Base-by-base conservation (phyloP, 2,113 vertebrate species). In the Phaetusa simplex region DNA sequence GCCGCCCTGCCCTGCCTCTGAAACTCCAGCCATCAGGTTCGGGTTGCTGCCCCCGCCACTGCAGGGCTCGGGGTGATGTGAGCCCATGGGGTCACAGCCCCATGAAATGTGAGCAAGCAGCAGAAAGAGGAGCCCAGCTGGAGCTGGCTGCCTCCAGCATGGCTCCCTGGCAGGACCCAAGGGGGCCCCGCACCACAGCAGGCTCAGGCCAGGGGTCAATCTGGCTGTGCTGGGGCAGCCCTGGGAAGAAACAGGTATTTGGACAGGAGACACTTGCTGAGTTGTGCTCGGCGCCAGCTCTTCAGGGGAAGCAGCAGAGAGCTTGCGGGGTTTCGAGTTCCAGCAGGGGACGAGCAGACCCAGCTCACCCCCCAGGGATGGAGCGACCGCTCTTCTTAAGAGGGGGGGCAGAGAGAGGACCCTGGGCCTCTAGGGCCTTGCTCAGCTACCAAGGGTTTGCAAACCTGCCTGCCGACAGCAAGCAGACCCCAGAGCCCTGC, bases 21-120 rank as follows among this genome's bases (percentile, higher is more conserved):
- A 97, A 97, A 97, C 92, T 36, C 56, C 96, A 97, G 82, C 74
- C 2, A 8, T 50, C 11, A 8, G 86, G 93, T 85, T 97, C 78
- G 8, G n/a, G 93, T 97, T 96, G 91, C 95, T 82, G 82, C 56
- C 65, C 1, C 2, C 78, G 67, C 58, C 32, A 14, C 71, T 19
- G 70, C 70, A 62, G 50, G 50, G 45, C 62, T 59, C 32, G 8
- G 66, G 52, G 58, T 2, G 13, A 91, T 27, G 58, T 73, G 72
- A 97, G 78, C 84, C 61, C 86, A 65, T 0, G 9, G 85, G 90
- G 87, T 86, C 88, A 91, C 40, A 92, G 72, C 64, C 93, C 59
- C 11, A 11, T 92, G 94, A 97, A 97, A 97, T 1, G 34, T 88
- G 90, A 91, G 95, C 8, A 13, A 89, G 71, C 2, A 1, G n/a